These are phyloP conservation scores for Rhodeus uyekii DNA, from an alignment of 2,797 vertebrate species.

Conservation along the genomic window DNA sequence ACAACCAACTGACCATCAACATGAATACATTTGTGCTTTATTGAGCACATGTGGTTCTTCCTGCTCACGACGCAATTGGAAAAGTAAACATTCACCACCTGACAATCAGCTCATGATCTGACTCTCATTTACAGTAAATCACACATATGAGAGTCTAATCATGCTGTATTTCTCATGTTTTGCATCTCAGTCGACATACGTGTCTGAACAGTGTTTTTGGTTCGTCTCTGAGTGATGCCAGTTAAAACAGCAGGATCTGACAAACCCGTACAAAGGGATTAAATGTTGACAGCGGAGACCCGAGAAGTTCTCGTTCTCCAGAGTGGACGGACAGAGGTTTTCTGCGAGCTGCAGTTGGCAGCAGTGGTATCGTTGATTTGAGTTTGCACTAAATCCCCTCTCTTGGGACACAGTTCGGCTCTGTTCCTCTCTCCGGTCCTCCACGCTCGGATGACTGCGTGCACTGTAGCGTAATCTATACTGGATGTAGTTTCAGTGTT, in stretches of 20 bases:
- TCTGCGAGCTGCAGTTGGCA: conserved; percentile 30
- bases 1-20: conserved; percentile 65
- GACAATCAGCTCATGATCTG: conserved; percentile 21
- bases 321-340: conserved; percentile 3
- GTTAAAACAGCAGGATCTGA: conserved; percentile 47
- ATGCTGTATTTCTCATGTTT: not conserved
- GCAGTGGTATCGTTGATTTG: conserved; percentile 9
- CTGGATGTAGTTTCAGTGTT: conserved; percentile 72
- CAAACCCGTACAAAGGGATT: conserved; percentile 29
- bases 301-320: conserved; percentile 9
- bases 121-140: conserved; percentile 31
- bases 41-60: conserved; percentile 18
- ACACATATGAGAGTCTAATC: conserved; percentile 33
- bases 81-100: conserved; percentile 24
- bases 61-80: not conserved
- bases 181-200: not conserved
- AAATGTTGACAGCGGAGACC: conserved; percentile 33
- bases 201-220: conserved; percentile 13
- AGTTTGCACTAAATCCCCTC: conserved; percentile 55
- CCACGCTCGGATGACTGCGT: conserved; percentile 60
- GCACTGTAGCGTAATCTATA: conserved; percentile 67
- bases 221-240: conserved; percentile 41
- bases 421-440: conserved; percentile 57
- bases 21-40: conserved; percentile 12
- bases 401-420: conserved; percentile 65